Base-by-base conservation (phyloP, 1,140 invertebrate genomes). In the Spodoptera frugiperda region DNA sequence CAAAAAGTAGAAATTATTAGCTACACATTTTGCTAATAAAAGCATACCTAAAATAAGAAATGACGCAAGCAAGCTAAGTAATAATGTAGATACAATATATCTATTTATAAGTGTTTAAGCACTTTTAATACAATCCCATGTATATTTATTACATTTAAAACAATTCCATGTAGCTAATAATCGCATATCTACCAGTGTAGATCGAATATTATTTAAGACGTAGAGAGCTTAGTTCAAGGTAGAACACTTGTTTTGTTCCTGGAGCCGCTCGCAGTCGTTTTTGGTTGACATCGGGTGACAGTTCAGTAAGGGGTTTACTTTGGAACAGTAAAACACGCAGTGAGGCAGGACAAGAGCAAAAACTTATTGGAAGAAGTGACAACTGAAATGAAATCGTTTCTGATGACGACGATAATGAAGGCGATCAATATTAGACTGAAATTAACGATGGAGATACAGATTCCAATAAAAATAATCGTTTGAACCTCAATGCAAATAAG, bases 141-240 rank as follows among this genome's bases (percentile, higher is more conserved):
- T n/a, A n/a, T n/a, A n/a, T n/a, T n/a, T n/a, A n/a, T n/a, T n/a
- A n/a, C n/a, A n/a, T n/a, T n/a, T n/a, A n/a, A n/a, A n/a, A n/a
- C n/a, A n/a, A n/a, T n/a, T n/a, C n/a, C n/a, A n/a, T n/a, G n/a
- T n/a, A n/a, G 19, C 9, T 14, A 8, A 72, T 19, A 78, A 81
- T 76, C n/a, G 54, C 51, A 76, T 76, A 75, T 77, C 81, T 83
- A 76, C 80, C 82, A 82, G 77, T 61, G 17, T 21, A 21, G 8
- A 1, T 8, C 14, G 1, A n/a, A n/a, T 14, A 1, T 72, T 17
- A 44, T 25, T 14, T 46, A 53, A 48, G 19, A 25, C 53, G 21
- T 51, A 46, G 19, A 78, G 63, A 82, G 79, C 83, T 82, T 87
- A 88, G 84, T 88, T 87, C 85, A 87, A 87, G 86, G 84, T 77